Evolutionary conservation across 1,140 invertebrate species (phyloP).

Genomic region (Nephotettix cincticeps): DNA sequence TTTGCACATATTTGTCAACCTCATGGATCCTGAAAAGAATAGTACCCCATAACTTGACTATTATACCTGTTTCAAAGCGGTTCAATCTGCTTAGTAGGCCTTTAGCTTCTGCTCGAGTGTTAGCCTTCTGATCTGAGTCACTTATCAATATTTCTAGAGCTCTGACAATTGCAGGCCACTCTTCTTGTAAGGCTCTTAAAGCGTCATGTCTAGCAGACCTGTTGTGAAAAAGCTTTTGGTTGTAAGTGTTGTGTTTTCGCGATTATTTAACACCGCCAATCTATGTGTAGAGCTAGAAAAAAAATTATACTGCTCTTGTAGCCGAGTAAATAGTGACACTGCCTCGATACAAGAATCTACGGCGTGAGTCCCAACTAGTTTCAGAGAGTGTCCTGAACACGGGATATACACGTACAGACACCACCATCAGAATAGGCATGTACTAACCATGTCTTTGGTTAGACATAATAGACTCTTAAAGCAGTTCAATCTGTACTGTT

Average conservation of each 20-base stretch:
- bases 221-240: slow-evolving; percentile 23
- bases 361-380: slow-evolving; percentile 41
- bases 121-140: slow-evolving; percentile 30
- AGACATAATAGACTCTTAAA: too few species aligned
- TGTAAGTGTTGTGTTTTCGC: slow-evolving; percentile 9
- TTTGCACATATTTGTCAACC: slow-evolving; percentile 16
- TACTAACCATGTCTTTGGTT: too few species aligned
- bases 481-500: too few species aligned
- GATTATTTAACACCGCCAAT: slow-evolving; percentile 29
- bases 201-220: slow-evolving; percentile 33
- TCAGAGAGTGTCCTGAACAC: slow-evolving; percentile 46
- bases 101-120: slow-evolving; percentile 31
- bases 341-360: slow-evolving; percentile 38
- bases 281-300: slow-evolving; percentile 37
- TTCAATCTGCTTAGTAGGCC: slow-evolving; percentile 23
- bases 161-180: slow-evolving; percentile 30
- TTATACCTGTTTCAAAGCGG: slow-evolving; percentile 32
- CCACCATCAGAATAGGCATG: too few species aligned
- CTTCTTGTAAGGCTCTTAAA: slow-evolving; percentile 36
- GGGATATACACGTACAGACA: too few species aligned
- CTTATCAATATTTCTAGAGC: slow-evolving; percentile 26
- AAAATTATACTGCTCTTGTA: slow-evolving; percentile 38
- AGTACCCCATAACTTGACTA: slow-evolving; percentile 17
- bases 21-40: slow-evolving; percentile 13
- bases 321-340: slow-evolving; percentile 36